A percentile compares a stretch with the other conserved stretches of the same genome.
Conservation (phyloP, 1,140 invertebrate genomes). For the Popillia japonica region DNA sequence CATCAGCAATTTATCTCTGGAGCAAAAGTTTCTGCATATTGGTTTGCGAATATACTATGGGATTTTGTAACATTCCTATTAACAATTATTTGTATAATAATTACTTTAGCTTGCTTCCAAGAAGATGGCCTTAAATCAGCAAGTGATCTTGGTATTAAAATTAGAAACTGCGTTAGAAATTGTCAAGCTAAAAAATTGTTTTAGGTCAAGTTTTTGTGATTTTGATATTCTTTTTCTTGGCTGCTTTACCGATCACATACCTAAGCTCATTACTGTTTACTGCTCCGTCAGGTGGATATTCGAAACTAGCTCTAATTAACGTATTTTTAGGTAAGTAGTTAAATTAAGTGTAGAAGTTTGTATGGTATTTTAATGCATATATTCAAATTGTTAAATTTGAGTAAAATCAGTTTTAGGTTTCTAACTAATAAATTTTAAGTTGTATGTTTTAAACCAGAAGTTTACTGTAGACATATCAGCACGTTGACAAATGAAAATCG, state of each 20-base stretch:
- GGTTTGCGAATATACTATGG: constrained; percentile 76
- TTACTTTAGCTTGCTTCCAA: constrained; percentile 67
- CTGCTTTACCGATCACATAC: not conserved
- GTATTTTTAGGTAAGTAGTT: not conserved
- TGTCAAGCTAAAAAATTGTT: not conserved
- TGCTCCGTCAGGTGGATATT: not conserved
- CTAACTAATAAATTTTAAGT: too few relatives aligned
- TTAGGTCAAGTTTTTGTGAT: not conserved
- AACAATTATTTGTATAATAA: constrained; percentile 63
- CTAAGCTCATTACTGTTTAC: not conserved
- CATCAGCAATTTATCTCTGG: too few relatives aligned
- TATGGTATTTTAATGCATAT: too few relatives aligned
- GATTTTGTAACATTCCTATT: constrained; percentile 74
- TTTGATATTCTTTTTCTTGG: not conserved
- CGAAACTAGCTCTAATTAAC: not conserved
- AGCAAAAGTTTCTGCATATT: too few relatives aligned
- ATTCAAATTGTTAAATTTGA: too few relatives aligned
- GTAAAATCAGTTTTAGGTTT: too few relatives aligned
- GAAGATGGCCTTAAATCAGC: constrained; percentile 65
- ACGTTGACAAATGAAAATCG: too few relatives aligned
- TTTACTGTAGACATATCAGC: too few relatives aligned
- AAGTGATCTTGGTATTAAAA: constrained; percentile 62
- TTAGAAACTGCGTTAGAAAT: not conserved
- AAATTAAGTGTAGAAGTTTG: too few relatives aligned
- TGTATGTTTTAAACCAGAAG: too few relatives aligned